Evolutionary conservation across 92 coral and sea anemone genomes (phyloP).

Genomic region (Scolanthus callimorphus): DNA sequence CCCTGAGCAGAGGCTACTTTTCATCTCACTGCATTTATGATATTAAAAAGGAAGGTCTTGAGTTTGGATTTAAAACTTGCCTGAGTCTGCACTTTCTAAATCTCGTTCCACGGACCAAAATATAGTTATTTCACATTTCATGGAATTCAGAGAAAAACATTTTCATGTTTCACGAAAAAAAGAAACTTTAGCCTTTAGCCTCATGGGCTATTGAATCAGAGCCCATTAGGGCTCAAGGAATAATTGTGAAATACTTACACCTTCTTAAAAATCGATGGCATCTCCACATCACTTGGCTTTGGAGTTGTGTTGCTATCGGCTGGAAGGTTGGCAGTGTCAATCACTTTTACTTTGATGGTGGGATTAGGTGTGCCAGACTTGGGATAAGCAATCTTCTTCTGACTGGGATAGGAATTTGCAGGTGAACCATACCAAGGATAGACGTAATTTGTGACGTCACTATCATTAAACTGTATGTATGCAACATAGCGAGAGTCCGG

Average conservation of each 20-base stretch:
- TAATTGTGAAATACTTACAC: conserved; percentile 58
- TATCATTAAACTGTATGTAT: conserved; percentile 75
- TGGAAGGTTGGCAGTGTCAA: conserved; percentile 35
- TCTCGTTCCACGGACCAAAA: not conserved
- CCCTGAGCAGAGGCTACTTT: too few species aligned
- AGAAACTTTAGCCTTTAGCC: not conserved
- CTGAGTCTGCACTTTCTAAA: too few species aligned
- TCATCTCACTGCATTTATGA: too few species aligned
- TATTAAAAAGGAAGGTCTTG: too few species aligned
- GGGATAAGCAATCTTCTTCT: conserved; percentile 85
- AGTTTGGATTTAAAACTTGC: too few species aligned
- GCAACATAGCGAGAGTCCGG: conserved; percentile 61
- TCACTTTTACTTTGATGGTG: conserved; percentile 44
- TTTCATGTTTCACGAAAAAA: too few species aligned
- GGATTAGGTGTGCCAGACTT: conserved; percentile 93
- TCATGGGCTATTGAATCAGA: too few species aligned
- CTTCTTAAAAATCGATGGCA: conserved; percentile 30
- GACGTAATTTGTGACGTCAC: conserved; percentile 68
- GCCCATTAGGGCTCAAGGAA: too few species aligned
- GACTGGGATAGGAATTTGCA: conserved; percentile 54
- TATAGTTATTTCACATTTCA: too few species aligned
- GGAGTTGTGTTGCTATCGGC: conserved; percentile 6
- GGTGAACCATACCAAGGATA: conserved; percentile 75
- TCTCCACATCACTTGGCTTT: conserved; percentile 6
- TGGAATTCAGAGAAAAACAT: too few species aligned